Base-by-base conservation (phyloP, 2,888 invertebrate species). In the Lydus trimaculatus region DNA sequence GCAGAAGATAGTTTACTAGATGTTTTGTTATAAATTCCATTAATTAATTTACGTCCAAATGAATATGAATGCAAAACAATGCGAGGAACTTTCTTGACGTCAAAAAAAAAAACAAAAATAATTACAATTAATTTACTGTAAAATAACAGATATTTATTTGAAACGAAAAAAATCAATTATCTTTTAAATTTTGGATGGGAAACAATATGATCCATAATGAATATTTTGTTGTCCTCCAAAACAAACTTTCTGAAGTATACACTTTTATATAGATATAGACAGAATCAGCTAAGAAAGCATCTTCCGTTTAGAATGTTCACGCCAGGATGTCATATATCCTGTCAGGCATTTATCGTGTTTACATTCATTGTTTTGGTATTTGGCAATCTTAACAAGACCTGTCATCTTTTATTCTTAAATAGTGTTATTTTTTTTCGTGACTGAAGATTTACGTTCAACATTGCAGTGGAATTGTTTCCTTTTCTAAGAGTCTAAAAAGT, bases 271-370 rank as follows among this genome's bases (percentile, higher is more conserved):
- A 17, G 6, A 17, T 43, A 17, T 43, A 17, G 43, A 43, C 17
- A n/a, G 7, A 43, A 17, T 43, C 33, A 33, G 11, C 33, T 25
- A 5, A 13, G 56, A 56, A 56, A 56, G 25, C 23, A 52, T 52
- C 48, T 52, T 52, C 48, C 48, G n/a, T 8, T 43, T 43, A 11
- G 48, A 23, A 52, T 52, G 48, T 52, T 52, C 48, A 52, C 23
- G 48, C 11, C 23, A 52, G 23, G 23, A 52, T 52, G 23, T 52
- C 52, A 52, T 52, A 52, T 23, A 52, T 52, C 13, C 13, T 25
- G 23, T 52, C 23, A 52, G 23, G 25, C 23, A 25, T 52, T 52
- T 52, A 25, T 11, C 52, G 2, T 52, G 52, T 25, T 52, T 52
- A 52, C 52, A 52, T 52, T 25, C 48, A 23, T 52, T 52, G 23